Base-by-base conservation (phyloP, 2,797 vertebrate species). In the Somateria mollissima region DNA sequence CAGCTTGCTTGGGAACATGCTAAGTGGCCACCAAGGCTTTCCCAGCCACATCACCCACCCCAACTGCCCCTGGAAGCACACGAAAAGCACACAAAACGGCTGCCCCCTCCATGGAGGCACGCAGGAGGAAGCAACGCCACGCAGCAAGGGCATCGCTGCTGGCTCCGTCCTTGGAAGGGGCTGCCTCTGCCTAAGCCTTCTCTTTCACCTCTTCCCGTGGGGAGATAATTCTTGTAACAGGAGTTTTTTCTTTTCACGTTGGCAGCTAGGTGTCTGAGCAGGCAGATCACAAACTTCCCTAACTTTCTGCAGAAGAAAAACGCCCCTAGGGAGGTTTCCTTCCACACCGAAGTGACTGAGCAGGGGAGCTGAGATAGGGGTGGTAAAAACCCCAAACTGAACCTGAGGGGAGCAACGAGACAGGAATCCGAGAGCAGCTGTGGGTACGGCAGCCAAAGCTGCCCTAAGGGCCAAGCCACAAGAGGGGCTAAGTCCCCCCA, bases 1-100 rank as follows among this genome's bases (percentile, higher is more conserved):
- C n/a, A 74, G 86, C 53, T 79, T 79, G 88, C 67, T 37, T 22
- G n/a, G n/a, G 41, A 64, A 82, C 71, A 77, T 2, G 32, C 72
- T 85, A 62, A 92, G 65, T 43, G 92, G 88, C 87, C 81, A 87
- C 78, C 58, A 89, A 83, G 72, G 84, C 39, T 71, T 74, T 58
- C 67, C 39, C 71, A 84, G 51, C 34, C 62, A 34, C 61, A 60
- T 41, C 32, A 90, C 32, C 57, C 0, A 0, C 66, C 83, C 60
- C 69, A 65, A 11, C 58, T 24, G 34, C 24, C 7, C 37, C 36
- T 65, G 4, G 15, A 16, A 41, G 39, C 39, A 41, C 39, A 41
- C 3, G 3, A 41, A 41, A 39, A 81, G 76, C 51, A 45, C 19
- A 30, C 0, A 6, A 65, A 84, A 67, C 5, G 2, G 25, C 60